A percentile compares a stretch with the other conserved stretches of the same genome.
phyloP scores from a whole-genome alignment of 2,113 vertebrate species.

The Neodontobutis hainanensis region DNA sequence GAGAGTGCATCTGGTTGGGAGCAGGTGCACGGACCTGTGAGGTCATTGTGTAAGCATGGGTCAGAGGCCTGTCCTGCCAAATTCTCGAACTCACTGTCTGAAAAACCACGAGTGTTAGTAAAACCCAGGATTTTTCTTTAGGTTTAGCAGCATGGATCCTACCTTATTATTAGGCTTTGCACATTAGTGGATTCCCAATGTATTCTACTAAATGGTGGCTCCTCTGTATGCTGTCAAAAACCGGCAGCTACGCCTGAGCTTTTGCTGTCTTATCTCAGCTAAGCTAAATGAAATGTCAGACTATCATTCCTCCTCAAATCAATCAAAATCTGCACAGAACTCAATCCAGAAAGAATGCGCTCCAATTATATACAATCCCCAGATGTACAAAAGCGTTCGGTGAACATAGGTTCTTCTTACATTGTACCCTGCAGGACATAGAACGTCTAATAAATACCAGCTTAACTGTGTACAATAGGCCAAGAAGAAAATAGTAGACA shows the following conservation, averaged over 20 bases:
- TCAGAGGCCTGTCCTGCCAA: conserved; percentile 30
- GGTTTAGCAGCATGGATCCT: background rate
- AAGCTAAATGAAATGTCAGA: conserved; percentile 57
- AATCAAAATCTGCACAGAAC: conserved; percentile 21
- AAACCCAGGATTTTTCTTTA: background rate
- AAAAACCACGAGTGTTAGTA: conserved; percentile 16
- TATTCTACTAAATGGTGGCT: conserved; percentile 23
- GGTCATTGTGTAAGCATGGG: conserved; percentile 26
- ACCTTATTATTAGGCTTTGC: conserved; percentile 21
- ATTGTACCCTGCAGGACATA: conserved; percentile 47
- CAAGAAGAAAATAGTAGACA: conserved; percentile 39
- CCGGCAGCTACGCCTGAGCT: conserved; percentile 42
- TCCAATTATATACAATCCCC: conserved; percentile 64
- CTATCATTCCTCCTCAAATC: conserved; percentile 32
- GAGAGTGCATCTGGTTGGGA: conserved; percentile 9
- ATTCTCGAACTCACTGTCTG: conserved; percentile 20
- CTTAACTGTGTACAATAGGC: conserved; percentile 42
- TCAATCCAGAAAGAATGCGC: conserved; percentile 34
- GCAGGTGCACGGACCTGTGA: conserved; percentile 32
- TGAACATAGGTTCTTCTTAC: conserved; percentile 51
- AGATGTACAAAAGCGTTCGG: conserved; percentile 46
- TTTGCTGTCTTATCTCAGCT: conserved; percentile 58
- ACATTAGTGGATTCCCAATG: conserved; percentile 17
- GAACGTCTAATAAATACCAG: conserved; percentile 48
- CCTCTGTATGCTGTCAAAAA: conserved; percentile 31